Conservation (phyloP, 2,888 invertebrate genomes). For the Hirudinaria manillensis region DNA sequence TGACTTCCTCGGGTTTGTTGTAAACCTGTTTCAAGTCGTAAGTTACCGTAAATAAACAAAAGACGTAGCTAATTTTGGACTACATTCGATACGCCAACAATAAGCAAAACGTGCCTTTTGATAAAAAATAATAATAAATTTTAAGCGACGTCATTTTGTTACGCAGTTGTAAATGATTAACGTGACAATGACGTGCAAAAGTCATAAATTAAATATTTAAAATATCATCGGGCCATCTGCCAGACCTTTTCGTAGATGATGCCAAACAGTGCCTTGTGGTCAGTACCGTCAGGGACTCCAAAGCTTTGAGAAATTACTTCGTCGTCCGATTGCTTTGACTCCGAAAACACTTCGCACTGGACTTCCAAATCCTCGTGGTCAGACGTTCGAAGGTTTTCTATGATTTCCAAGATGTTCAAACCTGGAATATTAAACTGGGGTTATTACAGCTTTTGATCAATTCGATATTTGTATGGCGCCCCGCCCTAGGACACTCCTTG, state of each 20-base stretch:
- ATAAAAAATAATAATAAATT: neutral
- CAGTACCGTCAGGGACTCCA: conserved; percentile 68
- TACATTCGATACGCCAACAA: too few relatives aligned
- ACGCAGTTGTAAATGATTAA: neutral
- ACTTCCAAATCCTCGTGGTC: conserved; percentile 57
- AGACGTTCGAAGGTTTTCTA: conserved; percentile 45
- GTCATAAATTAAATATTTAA: too few relatives aligned
- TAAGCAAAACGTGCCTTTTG: neutral
- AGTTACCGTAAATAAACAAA: too few relatives aligned
- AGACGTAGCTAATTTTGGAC: too few relatives aligned
- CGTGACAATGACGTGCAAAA: too few relatives aligned
- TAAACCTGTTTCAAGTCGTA: conserved; percentile 62
- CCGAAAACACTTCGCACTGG: conserved; percentile 90
- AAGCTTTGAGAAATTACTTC: conserved; percentile 57
- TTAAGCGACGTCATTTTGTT: neutral
- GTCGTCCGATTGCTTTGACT: conserved; percentile 87
- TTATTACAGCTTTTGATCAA: too few relatives aligned
- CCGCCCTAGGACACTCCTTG: too few relatives aligned
- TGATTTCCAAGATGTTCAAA: conserved; percentile 76
- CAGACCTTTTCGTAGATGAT: conserved; percentile 80
- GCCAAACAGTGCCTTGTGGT: conserved; percentile 86
- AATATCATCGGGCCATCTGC: too few relatives aligned
- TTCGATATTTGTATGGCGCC: too few relatives aligned
- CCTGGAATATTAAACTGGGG: conserved; percentile 58
- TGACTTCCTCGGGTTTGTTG: conserved; percentile 87